phyloP scores from a whole-genome alignment of 1,140 invertebrate genomes.

The Cephus cinctus region DNA sequence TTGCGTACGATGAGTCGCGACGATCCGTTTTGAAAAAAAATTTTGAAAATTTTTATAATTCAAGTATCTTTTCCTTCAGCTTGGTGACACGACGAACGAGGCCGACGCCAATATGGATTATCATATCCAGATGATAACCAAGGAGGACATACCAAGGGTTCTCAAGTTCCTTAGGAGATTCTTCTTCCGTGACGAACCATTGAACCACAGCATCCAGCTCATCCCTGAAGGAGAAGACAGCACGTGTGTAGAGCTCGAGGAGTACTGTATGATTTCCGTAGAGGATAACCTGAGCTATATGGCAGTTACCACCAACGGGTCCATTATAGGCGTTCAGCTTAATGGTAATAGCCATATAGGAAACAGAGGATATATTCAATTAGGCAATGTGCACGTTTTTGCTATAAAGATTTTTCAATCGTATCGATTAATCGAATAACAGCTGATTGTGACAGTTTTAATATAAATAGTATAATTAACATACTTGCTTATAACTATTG shows the following conservation, averaged over 20 bases:
- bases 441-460: too few species aligned
- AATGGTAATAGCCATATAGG: too few species aligned
- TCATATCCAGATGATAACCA: constrained; percentile 37
- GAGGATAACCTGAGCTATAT: constrained; percentile 63
- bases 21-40: background rate
- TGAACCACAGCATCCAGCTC: constrained; percentile 64
- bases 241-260: constrained; percentile 65
- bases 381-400: too few species aligned
- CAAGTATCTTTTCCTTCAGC: constrained; percentile 25
- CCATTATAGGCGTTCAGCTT: constrained; percentile 62
- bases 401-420: too few species aligned
- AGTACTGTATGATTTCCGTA: constrained; percentile 61
- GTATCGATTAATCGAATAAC: too few species aligned
- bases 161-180: constrained; percentile 61
- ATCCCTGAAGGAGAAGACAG: constrained; percentile 62
- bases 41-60: constrained; percentile 1
- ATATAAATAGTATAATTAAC: too few species aligned
- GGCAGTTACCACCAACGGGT: constrained; percentile 60
- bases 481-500: too few species aligned
- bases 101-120: constrained; percentile 39
- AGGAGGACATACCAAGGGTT: constrained; percentile 55
- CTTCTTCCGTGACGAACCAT: constrained; percentile 72
- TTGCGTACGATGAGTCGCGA: background rate
- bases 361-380: too few species aligned
- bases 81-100: constrained; percentile 34